Conservation (phyloP, 2,888 invertebrate species). For the Alcis repandata region DNA sequence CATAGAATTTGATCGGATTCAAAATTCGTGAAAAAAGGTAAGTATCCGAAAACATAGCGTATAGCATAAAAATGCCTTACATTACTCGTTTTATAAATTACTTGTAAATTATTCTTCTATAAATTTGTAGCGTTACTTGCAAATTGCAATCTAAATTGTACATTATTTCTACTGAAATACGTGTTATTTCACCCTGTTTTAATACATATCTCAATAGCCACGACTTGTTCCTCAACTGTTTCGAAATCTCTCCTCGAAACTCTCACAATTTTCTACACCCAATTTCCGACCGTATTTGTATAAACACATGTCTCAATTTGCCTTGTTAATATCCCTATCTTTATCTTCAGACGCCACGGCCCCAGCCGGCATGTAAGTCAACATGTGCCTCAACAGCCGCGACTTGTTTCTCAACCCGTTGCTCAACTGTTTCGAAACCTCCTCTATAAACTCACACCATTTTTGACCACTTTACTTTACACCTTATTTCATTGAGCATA, state of each 20-base stretch:
- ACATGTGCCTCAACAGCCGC: slow-evolving; percentile 16
- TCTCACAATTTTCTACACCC: too few species aligned
- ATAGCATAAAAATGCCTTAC: too few species aligned
- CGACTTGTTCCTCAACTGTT: too few species aligned
- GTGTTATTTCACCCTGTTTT: too few species aligned
- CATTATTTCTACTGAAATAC: background rate
- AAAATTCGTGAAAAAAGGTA: too few species aligned
- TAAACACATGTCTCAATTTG: too few species aligned
- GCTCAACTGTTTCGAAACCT: background rate
- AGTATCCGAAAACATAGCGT: too few species aligned
- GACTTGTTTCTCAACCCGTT: slow-evolving; percentile 3
- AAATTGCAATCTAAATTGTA: background rate
- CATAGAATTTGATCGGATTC: background rate
- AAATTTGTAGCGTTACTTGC: background rate
- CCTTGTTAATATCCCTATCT: slow-evolving; percentile 1
- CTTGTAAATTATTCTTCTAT: background rate
- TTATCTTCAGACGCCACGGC: slow-evolving; percentile 8
- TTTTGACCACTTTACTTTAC: background rate
- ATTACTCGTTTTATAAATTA: too few species aligned
- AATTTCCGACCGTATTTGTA: too few species aligned
- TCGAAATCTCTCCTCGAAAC: too few species aligned
- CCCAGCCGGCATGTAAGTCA: slow-evolving; percentile 13
- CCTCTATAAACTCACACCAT: background rate
- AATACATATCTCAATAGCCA: too few species aligned
- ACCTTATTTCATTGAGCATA: background rate